phyloP scores from a whole-genome alignment of 64 coral and sea anemone genomes.

The Anthopleura sola region DNA sequence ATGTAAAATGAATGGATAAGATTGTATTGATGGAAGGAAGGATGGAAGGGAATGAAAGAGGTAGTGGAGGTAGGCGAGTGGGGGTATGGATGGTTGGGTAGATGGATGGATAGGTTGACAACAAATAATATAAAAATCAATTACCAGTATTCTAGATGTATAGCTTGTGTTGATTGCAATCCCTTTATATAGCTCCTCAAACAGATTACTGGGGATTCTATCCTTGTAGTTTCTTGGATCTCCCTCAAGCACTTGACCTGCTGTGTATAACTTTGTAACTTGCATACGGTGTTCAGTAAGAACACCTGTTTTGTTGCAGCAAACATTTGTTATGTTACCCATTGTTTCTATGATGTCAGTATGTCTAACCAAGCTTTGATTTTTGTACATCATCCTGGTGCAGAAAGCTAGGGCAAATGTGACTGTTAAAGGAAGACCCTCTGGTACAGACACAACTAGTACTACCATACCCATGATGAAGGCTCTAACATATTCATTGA shows the following conservation, averaged over 20 bases:
- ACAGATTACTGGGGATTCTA: conserved; percentile 41
- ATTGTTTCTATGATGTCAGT: conserved; percentile 81
- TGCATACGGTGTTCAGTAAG: conserved; percentile 78
- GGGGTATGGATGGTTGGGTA: background rate
- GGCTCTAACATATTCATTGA: conserved; percentile 80
- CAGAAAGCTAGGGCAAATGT: conserved; percentile 75
- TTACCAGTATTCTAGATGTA: conserved; percentile 70
- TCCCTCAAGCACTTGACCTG: conserved; percentile 46
- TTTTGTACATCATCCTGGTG: conserved; percentile 73
- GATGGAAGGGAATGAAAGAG: no score
- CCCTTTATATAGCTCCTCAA: conserved; percentile 68
- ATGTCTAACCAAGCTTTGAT: conserved; percentile 74
- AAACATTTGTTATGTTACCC: conserved; percentile 84
- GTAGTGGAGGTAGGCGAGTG: no score
- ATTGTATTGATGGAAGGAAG: no score
- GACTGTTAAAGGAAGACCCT: conserved; percentile 67
- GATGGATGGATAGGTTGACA: background rate
- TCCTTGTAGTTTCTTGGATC: conserved; percentile 57
- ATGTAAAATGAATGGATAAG: background rate
- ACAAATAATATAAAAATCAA: background rate
- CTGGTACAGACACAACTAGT: conserved; percentile 80
- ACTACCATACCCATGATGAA: conserved; percentile 89
- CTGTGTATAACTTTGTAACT: conserved; percentile 64
- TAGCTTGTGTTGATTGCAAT: conserved; percentile 88
- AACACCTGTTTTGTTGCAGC: conserved; percentile 93